Conservation (phyloP, 35 echinoderm and acorn worm genomes). For the Hemicentrotus pulcherrimus region DNA sequence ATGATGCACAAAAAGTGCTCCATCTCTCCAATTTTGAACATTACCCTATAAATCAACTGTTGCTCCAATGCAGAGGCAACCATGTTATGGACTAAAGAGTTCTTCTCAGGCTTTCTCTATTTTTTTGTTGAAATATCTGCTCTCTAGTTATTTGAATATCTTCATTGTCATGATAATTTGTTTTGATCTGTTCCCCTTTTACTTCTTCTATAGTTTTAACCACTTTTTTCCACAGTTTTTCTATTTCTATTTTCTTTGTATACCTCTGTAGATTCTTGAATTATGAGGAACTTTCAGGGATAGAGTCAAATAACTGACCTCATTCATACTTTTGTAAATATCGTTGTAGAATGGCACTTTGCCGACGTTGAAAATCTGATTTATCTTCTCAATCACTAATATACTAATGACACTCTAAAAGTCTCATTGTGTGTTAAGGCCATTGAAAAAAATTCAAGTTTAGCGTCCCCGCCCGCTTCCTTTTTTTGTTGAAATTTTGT, state of each 20-base stretch:
- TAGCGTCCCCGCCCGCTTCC: too few species aligned
- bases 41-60: neutral
- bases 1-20: neutral
- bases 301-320: too few species aligned
- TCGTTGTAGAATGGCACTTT: too few species aligned
- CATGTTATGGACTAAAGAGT: neutral
- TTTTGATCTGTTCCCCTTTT: neutral
- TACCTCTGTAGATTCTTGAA: neutral
- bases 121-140: neutral
- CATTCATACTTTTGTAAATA: too few species aligned
- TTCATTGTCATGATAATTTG: neutral
- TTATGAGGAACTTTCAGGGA: too few species aligned
- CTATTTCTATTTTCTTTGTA: neutral
- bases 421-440: too few species aligned
- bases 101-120: neutral
- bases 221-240: neutral
- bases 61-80: neutral
- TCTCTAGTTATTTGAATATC: neutral
- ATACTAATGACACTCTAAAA: too few species aligned
- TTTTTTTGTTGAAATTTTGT: too few species aligned
- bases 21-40: neutral
- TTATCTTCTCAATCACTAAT: too few species aligned
- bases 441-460: too few species aligned
- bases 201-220: neutral
- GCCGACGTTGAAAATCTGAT: too few species aligned